Base-by-base conservation (phyloP, 2,888 invertebrate species). In the Patella depressa region DNA sequence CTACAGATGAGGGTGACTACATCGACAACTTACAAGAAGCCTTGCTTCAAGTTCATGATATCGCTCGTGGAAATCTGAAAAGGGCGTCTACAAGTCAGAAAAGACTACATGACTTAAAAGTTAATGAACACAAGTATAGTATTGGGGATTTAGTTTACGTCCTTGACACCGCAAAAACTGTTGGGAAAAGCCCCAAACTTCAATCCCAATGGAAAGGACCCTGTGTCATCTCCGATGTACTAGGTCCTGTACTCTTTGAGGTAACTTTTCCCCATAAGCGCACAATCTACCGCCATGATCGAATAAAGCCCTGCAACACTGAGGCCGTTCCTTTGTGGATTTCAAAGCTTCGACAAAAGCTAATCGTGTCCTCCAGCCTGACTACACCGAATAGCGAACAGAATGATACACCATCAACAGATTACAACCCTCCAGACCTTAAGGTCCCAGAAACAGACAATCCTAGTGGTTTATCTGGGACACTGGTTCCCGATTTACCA, bases 151-250 rank as follows among this genome's bases (percentile, higher is more conserved):
- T 65, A n/a, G 24, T 65, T 73, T 78, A 54, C 53, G 74, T 55
- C 55, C 17, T 19, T 1, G 75, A 17, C 17, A 72, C 2, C 76
- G 72, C 9, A 75, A 53, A 19, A 73, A 70, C 24, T 59, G 72
- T 12, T 55, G 75, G 57, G 45, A 73, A 3, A 53, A 73, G 17
- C 75, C 59, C 53, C 74, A 78, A n/a, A 78, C 78, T 2, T 74
- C 76, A n/a, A 74, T 76, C 2, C 75, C 78, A 19, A 73, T 76
- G 74, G 78, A 78, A 70, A 17, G 76, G 34, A 74, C 75, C 14
- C 71, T 72, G 24, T 19, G 57, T 9, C 70, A 77, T 53, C 73
- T 77, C 72, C 54, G 75, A 15, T 73, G 77, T 65, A 24, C n/a
- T 65, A 14, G 65, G 65, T 12, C n/a, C n/a, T 9, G 65, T 65